phyloP scores from a whole-genome alignment of 92 coral and sea anemone species.

The Porites rus region DNA sequence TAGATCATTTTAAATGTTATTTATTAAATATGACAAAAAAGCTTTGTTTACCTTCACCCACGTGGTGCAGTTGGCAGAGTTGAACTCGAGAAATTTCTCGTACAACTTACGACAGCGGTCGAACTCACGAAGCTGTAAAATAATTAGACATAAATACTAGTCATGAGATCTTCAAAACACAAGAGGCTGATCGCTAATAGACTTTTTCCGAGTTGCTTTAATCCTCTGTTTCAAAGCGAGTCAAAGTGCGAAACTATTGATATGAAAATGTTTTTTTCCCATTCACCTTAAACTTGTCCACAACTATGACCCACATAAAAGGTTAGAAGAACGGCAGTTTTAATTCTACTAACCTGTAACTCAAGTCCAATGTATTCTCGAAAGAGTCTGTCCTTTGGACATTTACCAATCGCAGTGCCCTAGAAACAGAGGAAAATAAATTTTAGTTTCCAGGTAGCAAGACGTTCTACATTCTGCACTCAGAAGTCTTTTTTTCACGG shows the following conservation, averaged over 20 bases:
- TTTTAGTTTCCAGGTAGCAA: background rate
- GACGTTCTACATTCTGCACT: no score
- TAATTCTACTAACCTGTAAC: slow-evolving; percentile 77
- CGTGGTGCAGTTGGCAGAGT: slow-evolving; percentile 95
- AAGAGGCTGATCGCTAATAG: no score
- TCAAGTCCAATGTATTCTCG: slow-evolving; percentile 98
- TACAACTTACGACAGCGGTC: slow-evolving; percentile 97
- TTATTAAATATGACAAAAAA: no score
- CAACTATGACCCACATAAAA: background rate
- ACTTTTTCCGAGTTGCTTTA: no score
- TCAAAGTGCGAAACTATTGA: no score
- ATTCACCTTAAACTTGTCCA: background rate
- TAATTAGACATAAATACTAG: background rate
- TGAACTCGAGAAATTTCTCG: slow-evolving; percentile 95
- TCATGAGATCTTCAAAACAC: no score
- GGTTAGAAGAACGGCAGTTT: background rate
- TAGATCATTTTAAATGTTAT: no score
- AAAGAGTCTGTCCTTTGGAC: slow-evolving; percentile 96
- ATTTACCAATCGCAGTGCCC: slow-evolving; percentile 99
- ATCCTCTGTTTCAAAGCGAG: no score
- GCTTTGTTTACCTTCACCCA: slow-evolving; percentile 89
- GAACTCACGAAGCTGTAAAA: slow-evolving; percentile 89
- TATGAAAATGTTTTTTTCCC: no score
- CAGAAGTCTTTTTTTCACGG: no score
- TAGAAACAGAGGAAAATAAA: slow-evolving; percentile 4